Percentiles rank a stretch among this genome's conserved stretches.
These are phyloP conservation scores for Metallyticus violacea DNA, from an alignment of 2,888 invertebrate genomes.

Conservation along the genomic window DNA sequence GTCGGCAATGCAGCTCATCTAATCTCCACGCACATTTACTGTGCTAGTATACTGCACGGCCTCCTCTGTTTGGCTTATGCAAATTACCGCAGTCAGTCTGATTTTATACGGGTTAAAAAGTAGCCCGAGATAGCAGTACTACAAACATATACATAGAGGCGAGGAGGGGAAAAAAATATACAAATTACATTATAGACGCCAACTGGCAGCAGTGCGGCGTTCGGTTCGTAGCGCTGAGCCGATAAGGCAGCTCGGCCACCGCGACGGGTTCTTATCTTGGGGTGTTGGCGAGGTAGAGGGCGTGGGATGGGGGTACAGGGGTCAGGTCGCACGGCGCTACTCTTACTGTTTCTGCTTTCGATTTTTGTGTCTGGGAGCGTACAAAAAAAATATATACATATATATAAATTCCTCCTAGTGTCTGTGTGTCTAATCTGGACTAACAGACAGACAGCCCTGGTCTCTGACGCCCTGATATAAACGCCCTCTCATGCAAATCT, in stretches of 20 bases:
- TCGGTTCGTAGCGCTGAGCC: slow-evolving; percentile 16
- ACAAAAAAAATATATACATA: background rate
- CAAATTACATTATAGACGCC: slow-evolving; percentile 34
- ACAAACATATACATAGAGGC: too few species aligned
- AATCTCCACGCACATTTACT: slow-evolving; percentile 10
- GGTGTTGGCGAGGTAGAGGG: background rate
- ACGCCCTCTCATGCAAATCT: too few species aligned
- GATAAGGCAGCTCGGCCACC: slow-evolving; percentile 19
- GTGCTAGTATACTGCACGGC: background rate
- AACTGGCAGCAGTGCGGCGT: slow-evolving; percentile 13
- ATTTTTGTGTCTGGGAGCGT: slow-evolving; percentile 11
- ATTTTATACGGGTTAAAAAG: slow-evolving; percentile 16
- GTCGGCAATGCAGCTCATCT: background rate
- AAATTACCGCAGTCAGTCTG: slow-evolving; percentile 6
- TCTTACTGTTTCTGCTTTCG: background rate
- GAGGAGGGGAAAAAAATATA: slow-evolving; percentile 34
- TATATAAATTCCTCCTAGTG: slow-evolving; percentile 2
- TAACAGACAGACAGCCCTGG: background rate
- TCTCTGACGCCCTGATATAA: background rate
- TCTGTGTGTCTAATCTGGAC: slow-evolving; percentile 7
- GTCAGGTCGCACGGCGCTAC: background rate
- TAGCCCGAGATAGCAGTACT: background rate
- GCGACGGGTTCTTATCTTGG: slow-evolving; percentile 8
- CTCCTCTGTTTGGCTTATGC: background rate
- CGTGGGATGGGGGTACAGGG: background rate